A percentile compares a stretch with the other conserved stretches of the same genome.
Evolutionary conservation across 2,113 vertebrate genomes (phyloP).

Genomic region (Aspiorhynchus laticeps): DNA sequence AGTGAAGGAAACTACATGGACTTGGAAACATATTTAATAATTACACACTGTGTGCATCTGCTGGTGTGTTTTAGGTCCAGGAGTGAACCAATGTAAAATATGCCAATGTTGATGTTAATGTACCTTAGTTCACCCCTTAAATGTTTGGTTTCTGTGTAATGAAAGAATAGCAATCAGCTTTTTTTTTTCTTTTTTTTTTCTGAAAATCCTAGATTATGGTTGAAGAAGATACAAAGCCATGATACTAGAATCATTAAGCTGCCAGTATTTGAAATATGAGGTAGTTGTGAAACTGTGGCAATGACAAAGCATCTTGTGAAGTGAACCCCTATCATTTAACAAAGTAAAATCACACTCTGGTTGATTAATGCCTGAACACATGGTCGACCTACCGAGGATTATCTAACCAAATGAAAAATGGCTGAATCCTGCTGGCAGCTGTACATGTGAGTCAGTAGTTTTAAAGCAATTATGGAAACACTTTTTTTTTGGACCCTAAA

Average conservation of each 20-base stretch:
- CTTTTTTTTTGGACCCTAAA: neutral
- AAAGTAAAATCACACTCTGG: neutral
- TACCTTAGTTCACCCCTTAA: constrained; percentile 45
- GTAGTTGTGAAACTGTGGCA: neutral
- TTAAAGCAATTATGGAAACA: neutral
- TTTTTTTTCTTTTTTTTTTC: too few relatives aligned
- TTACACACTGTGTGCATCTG: constrained; percentile 24
- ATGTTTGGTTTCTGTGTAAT: neutral
- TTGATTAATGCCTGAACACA: neutral
- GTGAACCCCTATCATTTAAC: neutral
- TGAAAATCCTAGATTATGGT: neutral
- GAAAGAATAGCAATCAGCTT: neutral
- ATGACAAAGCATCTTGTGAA: neutral
- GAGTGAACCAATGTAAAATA: constrained; percentile 56
- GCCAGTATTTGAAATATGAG: neutral
- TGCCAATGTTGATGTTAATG: constrained; percentile 55
- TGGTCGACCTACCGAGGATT: neutral
- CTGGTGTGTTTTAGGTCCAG: neutral
- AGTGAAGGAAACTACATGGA: neutral
- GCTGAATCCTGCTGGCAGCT: neutral
- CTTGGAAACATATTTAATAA: neutral
- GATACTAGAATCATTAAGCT: neutral
- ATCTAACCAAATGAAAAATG: neutral
- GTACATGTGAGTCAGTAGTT: neutral
- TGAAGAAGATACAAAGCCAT: neutral